Conservation (phyloP, 2,888 invertebrate genomes). For the Agonopterix heracliana region DNA sequence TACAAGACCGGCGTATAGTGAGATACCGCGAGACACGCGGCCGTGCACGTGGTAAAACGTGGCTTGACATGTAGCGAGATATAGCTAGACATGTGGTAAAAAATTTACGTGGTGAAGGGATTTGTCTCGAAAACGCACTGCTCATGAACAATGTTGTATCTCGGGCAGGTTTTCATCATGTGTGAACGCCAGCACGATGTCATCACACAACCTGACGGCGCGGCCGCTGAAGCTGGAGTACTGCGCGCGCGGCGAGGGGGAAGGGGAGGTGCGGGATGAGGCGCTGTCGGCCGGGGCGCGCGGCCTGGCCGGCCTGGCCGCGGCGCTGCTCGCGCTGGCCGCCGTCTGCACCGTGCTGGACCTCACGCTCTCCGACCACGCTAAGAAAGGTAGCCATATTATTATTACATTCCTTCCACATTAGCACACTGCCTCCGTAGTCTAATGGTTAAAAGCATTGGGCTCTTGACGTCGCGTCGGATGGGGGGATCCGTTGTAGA, state of each 20-base stretch:
- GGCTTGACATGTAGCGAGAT: slow-evolving; percentile 23
- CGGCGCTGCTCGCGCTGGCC: slow-evolving; percentile 43
- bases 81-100: too few relatives aligned
- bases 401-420: too few relatives aligned
- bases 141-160: too few relatives aligned
- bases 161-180: slow-evolving; percentile 51
- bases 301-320: slow-evolving; percentile 40
- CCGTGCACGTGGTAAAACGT: slow-evolving; percentile 13
- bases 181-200: slow-evolving; percentile 47
- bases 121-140: too few relatives aligned
- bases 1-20: neutral
- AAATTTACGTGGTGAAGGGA: too few relatives aligned
- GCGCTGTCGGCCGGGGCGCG: slow-evolving; percentile 34
- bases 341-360: slow-evolving; percentile 50
- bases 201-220: slow-evolving; percentile 47
- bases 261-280: slow-evolving; percentile 6
- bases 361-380: slow-evolving; percentile 40
- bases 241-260: slow-evolving; percentile 33
- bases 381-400: slow-evolving; percentile 40
- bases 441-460: too few relatives aligned
- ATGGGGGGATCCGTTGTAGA: too few relatives aligned
- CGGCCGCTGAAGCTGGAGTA: slow-evolving; percentile 47
- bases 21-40: neutral
- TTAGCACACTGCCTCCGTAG: too few relatives aligned
- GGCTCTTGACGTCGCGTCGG: too few relatives aligned